Percentiles rank a stretch among this genome's conserved stretches.
phyloP scores from a whole-genome alignment of 2,888 invertebrate genomes.

The Cetonia aurata region DNA sequence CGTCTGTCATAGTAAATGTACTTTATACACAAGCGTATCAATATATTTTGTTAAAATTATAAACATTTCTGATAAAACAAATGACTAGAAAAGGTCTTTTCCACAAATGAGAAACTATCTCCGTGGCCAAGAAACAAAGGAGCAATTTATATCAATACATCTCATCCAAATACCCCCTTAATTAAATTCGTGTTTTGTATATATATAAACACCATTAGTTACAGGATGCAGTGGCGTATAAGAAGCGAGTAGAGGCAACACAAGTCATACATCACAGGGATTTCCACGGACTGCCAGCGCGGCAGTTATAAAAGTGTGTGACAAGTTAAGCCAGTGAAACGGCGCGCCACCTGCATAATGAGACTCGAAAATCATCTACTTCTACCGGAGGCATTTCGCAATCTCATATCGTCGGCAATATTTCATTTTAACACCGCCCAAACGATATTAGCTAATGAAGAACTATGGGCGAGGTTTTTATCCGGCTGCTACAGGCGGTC shows the following conservation, averaged over 20 bases:
- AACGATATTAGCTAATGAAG: constrained; percentile 48
- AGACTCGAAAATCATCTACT: constrained; percentile 53
- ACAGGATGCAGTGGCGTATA: neutral
- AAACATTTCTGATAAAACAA: too few species aligned
- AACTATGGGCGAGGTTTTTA: constrained; percentile 47
- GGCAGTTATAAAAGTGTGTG: constrained; percentile 53
- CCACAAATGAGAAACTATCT: too few species aligned
- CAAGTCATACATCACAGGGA: constrained; percentile 46
- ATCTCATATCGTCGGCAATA: constrained; percentile 46
- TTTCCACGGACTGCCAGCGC: constrained; percentile 46
- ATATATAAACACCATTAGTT: neutral
- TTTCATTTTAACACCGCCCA: constrained; percentile 41
- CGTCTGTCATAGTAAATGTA: too few species aligned
- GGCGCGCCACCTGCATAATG: constrained; percentile 53
- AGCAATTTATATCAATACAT: constrained; percentile 28
- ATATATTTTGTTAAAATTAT: too few species aligned
- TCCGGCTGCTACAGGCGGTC: constrained; percentile 3
- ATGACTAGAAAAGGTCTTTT: too few species aligned
- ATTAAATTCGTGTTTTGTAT: constrained; percentile 28
- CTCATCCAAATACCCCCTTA: constrained; percentile 15
- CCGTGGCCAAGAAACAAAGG: neutral
- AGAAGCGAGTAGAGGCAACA: constrained; percentile 35
- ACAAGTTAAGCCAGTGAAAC: constrained; percentile 55
- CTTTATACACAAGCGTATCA: too few species aligned
- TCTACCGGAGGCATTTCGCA: constrained; percentile 45